Percentiles rank a stretch among this genome's conserved stretches.
Evolutionary conservation across 2,888 invertebrate species (phyloP).

Genomic region (Micoletzkya japonica): DNA sequence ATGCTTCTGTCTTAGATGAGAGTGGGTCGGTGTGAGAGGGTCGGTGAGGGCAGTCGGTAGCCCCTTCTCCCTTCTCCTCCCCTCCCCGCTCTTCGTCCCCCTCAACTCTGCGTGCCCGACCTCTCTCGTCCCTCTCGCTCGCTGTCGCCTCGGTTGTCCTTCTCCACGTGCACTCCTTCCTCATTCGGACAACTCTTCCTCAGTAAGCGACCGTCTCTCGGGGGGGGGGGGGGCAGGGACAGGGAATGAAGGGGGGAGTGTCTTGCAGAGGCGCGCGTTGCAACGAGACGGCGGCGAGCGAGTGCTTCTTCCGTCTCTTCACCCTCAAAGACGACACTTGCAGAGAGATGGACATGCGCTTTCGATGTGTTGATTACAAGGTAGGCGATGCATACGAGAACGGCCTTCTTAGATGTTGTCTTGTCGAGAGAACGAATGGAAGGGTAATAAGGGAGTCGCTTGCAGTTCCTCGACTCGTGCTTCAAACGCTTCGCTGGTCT

Average conservation of each 20-base stretch:
- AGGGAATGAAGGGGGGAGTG: too few species aligned
- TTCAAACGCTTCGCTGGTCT: conserved; percentile 22
- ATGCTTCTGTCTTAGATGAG: too few species aligned
- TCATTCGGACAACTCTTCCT: conserved; percentile 43
- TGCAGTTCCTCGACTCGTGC: conserved; percentile 23
- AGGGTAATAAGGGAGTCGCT: too few species aligned
- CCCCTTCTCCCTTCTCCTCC: not conserved
- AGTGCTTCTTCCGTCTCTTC: conserved; percentile 46
- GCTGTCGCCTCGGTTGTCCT: conserved; percentile 21
- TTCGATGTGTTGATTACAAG: conserved; percentile 48
- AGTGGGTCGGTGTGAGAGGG: too few species aligned
- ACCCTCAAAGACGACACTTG: conserved; percentile 44
- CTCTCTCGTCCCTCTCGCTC: conserved; percentile 24
- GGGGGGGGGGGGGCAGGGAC: too few species aligned
- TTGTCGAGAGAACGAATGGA: too few species aligned
- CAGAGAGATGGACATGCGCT: conserved; percentile 37
- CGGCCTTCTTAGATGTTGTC: too few species aligned
- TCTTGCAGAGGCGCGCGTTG: conserved; percentile 42
- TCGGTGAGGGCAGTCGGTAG: not conserved
- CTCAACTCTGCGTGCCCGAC: not conserved
- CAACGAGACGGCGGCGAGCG: conserved; percentile 42
- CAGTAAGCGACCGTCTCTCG: too few species aligned
- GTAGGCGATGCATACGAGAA: too few species aligned
- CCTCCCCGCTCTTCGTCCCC: not conserved
- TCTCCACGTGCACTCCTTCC: conserved; percentile 29